A percentile compares a stretch with the other conserved stretches of the same genome.
Evolutionary conservation across 2,888 invertebrate genomes (phyloP).

Genomic region (Oscheius sp.): DNA sequence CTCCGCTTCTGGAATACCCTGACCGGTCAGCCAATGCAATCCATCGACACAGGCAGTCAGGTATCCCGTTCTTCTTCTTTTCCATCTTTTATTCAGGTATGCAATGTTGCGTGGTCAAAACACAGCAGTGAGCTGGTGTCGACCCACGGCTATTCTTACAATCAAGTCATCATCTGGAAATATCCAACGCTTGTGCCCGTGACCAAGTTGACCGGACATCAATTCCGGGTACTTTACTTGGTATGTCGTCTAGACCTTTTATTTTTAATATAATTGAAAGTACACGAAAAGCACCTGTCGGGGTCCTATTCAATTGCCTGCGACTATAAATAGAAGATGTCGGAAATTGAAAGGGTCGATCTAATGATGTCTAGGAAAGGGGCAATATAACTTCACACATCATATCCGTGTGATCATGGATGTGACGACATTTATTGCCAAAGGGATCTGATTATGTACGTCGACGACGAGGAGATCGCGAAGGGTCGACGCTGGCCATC

Average conservation of each 20-base stretch:
- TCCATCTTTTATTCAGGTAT: conserved; percentile 78
- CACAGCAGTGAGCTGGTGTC: conserved; percentile 95
- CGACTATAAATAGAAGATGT: no score
- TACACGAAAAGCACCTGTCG: no score
- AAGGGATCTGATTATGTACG: no score
- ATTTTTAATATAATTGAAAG: no score
- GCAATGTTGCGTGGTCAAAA: conserved; percentile 98
- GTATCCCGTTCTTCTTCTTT: conserved; percentile 79
- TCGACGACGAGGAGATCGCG: no score
- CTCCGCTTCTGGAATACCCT: conserved; percentile 92
- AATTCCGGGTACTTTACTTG: conserved; percentile 92
- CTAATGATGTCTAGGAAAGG: no score
- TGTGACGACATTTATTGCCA: no score
- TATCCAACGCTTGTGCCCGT: conserved; percentile 96
- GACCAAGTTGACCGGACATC: conserved; percentile 95
- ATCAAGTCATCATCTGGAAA: conserved; percentile 98
- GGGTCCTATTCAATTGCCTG: no score
- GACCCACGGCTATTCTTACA: conserved; percentile 97
- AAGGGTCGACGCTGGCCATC: no score
- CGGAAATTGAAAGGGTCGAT: no score
- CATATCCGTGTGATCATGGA: no score
- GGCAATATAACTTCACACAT: no score
- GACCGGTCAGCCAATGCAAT: conserved; percentile 97
- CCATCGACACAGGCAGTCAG: conserved; percentile 96
- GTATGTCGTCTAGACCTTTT: conserved; percentile 57